Percentiles rank a stretch among this genome's conserved stretches.
Conservation (phyloP, 2,888 invertebrate genomes). For the Hirtodrosophila duncani region DNA sequence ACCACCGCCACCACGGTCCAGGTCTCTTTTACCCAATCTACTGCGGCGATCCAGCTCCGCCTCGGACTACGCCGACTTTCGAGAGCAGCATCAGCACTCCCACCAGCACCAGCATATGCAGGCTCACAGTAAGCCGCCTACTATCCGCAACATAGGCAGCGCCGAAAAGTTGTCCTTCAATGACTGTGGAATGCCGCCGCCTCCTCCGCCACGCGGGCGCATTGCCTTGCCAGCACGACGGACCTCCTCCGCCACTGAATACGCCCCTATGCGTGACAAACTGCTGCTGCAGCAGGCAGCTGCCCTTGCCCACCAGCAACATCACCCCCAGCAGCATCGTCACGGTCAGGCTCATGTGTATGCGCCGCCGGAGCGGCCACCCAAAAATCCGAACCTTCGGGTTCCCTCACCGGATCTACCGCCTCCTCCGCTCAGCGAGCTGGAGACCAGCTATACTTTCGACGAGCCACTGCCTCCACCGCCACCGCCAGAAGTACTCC, state of each 20-base stretch:
- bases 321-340: slow-evolving; percentile 74
- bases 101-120: slow-evolving; percentile 56
- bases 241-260: slow-evolving; percentile 85
- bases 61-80: slow-evolving; percentile 82
- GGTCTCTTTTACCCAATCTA: slow-evolving; percentile 75
- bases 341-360: slow-evolving; percentile 80
- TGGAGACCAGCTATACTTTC: slow-evolving; percentile 69
- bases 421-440: slow-evolving; percentile 76
- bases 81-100: slow-evolving; percentile 73
- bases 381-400: slow-evolving; percentile 85
- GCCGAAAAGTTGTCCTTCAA: slow-evolving; percentile 78
- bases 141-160: slow-evolving; percentile 72
- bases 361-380: slow-evolving; percentile 85
- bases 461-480: slow-evolving; percentile 78
- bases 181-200: slow-evolving; percentile 78
- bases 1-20: slow-evolving; percentile 77
- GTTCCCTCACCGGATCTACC: slow-evolving; percentile 78
- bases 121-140: too few relatives aligned
- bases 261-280: slow-evolving; percentile 79
- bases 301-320: slow-evolving; percentile 74
- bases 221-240: slow-evolving; percentile 74
- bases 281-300: slow-evolving; percentile 74
- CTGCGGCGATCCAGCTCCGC: slow-evolving; percentile 83
- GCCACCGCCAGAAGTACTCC: slow-evolving; percentile 78
- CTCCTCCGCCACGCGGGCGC: slow-evolving; percentile 77